A percentile compares a stretch with the other conserved stretches of the same genome.
phyloP scores from a whole-genome alignment of 2,888 invertebrate species.

The Lycophotia porphyrea region DNA sequence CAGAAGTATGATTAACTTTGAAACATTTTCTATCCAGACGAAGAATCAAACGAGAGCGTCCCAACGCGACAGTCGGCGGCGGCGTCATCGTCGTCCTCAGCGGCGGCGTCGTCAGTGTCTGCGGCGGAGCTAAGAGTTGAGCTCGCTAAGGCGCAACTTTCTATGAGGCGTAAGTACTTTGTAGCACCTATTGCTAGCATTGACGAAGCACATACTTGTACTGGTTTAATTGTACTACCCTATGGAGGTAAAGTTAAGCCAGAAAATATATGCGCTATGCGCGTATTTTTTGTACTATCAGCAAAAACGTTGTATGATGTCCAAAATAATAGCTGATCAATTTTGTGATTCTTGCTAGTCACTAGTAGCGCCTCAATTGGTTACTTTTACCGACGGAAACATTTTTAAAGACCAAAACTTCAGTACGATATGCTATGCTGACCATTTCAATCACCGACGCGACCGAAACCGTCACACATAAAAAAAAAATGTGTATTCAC shows the following conservation, averaged over 20 bases:
- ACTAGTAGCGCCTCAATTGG: no score
- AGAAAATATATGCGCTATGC: background rate
- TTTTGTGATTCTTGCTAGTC: no score
- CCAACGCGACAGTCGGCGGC: conserved; percentile 71
- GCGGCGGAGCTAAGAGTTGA: conserved; percentile 68
- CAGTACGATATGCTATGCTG: no score
- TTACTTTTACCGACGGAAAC: no score
- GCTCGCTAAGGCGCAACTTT: conserved; percentile 59
- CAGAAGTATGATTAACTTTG: background rate
- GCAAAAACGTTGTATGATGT: no score
- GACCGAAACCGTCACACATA: no score
- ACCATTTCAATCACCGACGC: no score
- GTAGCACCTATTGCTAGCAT: no score
- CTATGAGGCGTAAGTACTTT: conserved; percentile 70
- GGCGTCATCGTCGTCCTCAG: conserved; percentile 73
- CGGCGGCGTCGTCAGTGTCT: conserved; percentile 67
- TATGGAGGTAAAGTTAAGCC: background rate
- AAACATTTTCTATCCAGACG: conserved; percentile 71
- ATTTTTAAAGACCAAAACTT: no score
- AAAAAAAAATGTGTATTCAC: no score
- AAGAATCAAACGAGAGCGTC: conserved; percentile 82
- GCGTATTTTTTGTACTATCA: no score
- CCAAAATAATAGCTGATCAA: no score
- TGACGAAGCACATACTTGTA: background rate
- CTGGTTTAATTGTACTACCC: background rate